Conservation (phyloP, 2,113 vertebrate species). For the Puntigrus tetrazona region DNA sequence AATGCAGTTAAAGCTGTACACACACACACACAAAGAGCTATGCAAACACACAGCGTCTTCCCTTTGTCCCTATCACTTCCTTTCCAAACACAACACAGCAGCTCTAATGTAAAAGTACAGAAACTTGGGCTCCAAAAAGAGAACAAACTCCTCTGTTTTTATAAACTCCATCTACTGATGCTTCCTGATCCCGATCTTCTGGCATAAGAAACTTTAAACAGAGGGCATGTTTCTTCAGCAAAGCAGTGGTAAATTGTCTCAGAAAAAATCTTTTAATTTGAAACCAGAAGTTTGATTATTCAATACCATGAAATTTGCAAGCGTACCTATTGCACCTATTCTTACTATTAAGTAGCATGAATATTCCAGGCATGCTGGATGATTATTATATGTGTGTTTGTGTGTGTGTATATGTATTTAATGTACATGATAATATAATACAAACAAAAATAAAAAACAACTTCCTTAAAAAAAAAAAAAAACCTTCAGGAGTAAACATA, state of each 20-base stretch:
- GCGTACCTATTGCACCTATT: no score
- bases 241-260: no score
- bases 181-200: background rate
- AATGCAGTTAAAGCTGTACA: background rate
- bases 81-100: slow-evolving; percentile 25
- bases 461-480: background rate
- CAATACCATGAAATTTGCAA: no score
- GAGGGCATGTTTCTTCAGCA: no score
- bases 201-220: background rate
- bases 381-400: no score
- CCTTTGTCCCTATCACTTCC: slow-evolving; percentile 29
- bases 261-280: background rate
- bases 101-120: slow-evolving; percentile 3
- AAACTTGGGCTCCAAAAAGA: background rate
- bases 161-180: slow-evolving; percentile 7
- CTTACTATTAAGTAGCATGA: no score
- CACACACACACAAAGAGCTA: background rate
- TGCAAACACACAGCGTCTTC: background rate
- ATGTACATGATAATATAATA: no score
- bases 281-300: no score
- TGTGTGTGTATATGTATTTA: no score
- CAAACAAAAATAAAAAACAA: no score
- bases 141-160: slow-evolving; percentile 8
- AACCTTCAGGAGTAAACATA: background rate
- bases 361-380: no score